These are phyloP conservation scores for Pristionchus exspectatus DNA, from an alignment of 2,888 invertebrate genomes.

Conservation along the genomic window DNA sequence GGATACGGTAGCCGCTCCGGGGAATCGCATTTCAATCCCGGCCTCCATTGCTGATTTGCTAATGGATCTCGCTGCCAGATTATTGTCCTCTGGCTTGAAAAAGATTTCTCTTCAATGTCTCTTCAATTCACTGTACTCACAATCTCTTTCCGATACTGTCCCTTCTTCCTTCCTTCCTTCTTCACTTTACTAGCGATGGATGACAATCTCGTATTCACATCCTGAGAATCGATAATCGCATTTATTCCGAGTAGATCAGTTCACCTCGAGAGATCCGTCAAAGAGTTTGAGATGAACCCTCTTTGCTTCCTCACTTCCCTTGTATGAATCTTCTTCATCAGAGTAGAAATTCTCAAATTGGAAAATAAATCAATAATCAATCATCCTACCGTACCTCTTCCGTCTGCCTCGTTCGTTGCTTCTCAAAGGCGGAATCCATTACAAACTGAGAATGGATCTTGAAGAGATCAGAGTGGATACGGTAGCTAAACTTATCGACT, in stretches of 20 bases:
- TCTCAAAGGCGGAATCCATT: conserved; percentile 52
- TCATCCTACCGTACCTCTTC: conserved; percentile 22
- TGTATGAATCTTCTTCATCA: conserved; percentile 28
- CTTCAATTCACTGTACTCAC: neutral
- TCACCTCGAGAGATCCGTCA: conserved; percentile 21
- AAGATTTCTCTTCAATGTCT: neutral
- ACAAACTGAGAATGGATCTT: conserved; percentile 46
- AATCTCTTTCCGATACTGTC: conserved; percentile 17
- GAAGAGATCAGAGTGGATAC: conserved; percentile 46
- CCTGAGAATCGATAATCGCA: neutral
- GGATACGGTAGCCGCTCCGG: neutral
- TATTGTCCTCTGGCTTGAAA: conserved; percentile 34
- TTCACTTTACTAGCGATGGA: neutral
- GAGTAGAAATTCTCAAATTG: conserved; percentile 10
- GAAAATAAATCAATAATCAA: neutral
- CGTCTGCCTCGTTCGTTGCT: neutral
- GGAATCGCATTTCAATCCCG: neutral
- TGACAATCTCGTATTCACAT: conserved; percentile 22
- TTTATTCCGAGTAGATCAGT: neutral
- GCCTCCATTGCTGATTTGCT: neutral
- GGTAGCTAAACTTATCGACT: neutral
- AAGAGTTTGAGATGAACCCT: neutral
- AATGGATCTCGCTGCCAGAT: conserved; percentile 31
- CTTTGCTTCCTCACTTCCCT: conserved; percentile 36
- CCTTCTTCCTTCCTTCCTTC: conserved; percentile 26